Base-by-base conservation (phyloP, 2,797 vertebrate genomes). In the Neosilurus hyrtlii region DNA sequence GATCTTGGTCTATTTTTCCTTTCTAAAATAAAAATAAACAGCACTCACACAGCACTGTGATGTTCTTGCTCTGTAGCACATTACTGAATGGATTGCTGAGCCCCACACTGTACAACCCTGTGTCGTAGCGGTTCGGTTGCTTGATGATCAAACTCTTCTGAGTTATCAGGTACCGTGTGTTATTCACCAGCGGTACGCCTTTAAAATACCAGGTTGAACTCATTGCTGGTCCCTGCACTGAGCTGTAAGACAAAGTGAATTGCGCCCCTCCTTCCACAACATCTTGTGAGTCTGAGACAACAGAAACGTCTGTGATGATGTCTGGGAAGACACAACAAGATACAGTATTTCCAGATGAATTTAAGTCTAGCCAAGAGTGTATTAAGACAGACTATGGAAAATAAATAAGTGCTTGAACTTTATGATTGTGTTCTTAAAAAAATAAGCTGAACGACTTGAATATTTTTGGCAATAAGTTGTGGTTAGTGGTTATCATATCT, bases 1-100 rank as follows among this genome's bases (percentile, higher is more conserved):
- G 2, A 18, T 67, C 35, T 67, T 37, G 20, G 4, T 68, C 10
- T 1, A 43, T 37, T 68, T 68, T 18, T 8, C 2, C 66, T 10
- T 43, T 0, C 20, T 8, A 43, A 43, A 22, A 15, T 15, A 30
- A 2, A 52, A 7, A 15, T 49, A 3, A 16, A n/a, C 7, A 12
- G 12, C 6, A 87, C 96, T 95, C 91, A 97, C 96, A 96, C 73
- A 92, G 83, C 79, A 96, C 91, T 0, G 86, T 91, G 86, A 97
- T 52, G 8, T 90, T 80, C 2, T 79, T 84, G 7, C 86, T 35
- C 6, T 80, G 72, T 0, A 79, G 88, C 0, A 66, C 78, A 0
- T 16, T 87, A 85, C 93, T 92, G 83, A 95, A 95, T 14, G 96
- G 96, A 89, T 96, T 97, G 9, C 37, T 89, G 63, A 96, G 92